Evolutionary conservation across 2,113 vertebrate species (phyloP), one percentile per base, ranked within the genome.

Genomic region (Oceanodroma tethys): DNA sequence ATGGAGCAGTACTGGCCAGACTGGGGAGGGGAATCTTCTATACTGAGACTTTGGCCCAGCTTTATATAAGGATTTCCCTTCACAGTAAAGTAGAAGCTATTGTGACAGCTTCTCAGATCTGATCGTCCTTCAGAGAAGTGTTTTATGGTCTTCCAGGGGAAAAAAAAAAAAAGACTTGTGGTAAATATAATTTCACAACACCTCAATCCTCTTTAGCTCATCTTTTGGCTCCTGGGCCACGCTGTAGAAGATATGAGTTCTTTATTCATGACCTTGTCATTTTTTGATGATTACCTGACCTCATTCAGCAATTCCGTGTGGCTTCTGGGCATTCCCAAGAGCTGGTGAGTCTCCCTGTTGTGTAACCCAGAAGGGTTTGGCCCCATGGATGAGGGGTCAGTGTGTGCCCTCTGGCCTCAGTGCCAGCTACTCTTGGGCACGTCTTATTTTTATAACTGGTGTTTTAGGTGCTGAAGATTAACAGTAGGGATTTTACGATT

Each of bases 361-460:
- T 58, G 32, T 67, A 87, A 58, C 4, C 3, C 4, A 3, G 29
- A 40, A 32, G 4, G 32, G 16, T 80, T 59, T 76, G 13, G 10
- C 29, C 11, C 22, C 5, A 1, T 13, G n/a, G 47, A 0, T 30
- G 14, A 79, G n/a, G n/a, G 17, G 9, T 66, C 60, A 21, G 5
- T 45, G 22, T 68, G 47, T 45, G 17, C 7, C 38, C 43, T 86
- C 58, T n/a, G 34, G 16, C 45, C 27, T 62, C 42, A 29, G 45
- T 12, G 27, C 68, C 50, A 56, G 29, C 40, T 84, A 6, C 58
- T 45, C 21, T 45, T 65, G 40, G 34, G 26, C 22, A 59, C 1
- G 0, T 72, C 19, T 72, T 29, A 6, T 22, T 65, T 81, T 81
- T 70, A 6, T 48, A 53, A 30, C 11, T 50, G 5, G 1, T 36